Conservation (phyloP, 2,113 vertebrate species). For the Himantopus leucocephalus region DNA sequence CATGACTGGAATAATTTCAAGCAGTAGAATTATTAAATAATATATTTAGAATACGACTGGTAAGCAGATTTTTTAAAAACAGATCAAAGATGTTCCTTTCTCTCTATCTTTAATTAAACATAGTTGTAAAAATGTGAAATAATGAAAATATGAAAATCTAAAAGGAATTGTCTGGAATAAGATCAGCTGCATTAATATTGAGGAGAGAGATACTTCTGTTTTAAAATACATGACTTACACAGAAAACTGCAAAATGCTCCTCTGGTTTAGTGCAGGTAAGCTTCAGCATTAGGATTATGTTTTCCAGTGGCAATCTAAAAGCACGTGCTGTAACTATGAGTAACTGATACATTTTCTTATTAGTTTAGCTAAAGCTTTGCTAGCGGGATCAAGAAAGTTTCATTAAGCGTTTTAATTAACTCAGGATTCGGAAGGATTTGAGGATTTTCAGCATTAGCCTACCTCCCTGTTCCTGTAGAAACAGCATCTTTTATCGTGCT, state of each 20-base stretch:
- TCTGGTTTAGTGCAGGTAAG: background rate
- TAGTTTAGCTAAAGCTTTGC: background rate
- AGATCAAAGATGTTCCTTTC: background rate
- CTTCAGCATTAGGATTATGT: background rate
- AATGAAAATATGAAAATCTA: background rate
- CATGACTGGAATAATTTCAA: background rate
- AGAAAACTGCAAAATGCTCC: background rate
- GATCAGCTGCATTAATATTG: background rate
- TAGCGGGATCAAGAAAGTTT: background rate
- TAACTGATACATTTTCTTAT: background rate
- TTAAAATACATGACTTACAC: background rate
- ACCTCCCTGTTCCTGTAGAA: background rate
- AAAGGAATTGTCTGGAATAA: background rate
- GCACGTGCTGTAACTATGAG: background rate
- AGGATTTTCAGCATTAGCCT: slow-evolving; percentile 25
- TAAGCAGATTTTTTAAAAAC: background rate
- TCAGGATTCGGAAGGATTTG: slow-evolving; percentile 9
- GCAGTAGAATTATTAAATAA: background rate
- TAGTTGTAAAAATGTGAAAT: background rate
- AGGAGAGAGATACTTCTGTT: background rate
- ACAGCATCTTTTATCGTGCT: background rate
- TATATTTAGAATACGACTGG: background rate
- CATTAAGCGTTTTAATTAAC: slow-evolving; percentile 46
- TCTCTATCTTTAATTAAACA: background rate
- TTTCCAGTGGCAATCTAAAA: background rate